phyloP scores from a whole-genome alignment of 2,113 vertebrate genomes.

The Megatriorchis doriae region DNA sequence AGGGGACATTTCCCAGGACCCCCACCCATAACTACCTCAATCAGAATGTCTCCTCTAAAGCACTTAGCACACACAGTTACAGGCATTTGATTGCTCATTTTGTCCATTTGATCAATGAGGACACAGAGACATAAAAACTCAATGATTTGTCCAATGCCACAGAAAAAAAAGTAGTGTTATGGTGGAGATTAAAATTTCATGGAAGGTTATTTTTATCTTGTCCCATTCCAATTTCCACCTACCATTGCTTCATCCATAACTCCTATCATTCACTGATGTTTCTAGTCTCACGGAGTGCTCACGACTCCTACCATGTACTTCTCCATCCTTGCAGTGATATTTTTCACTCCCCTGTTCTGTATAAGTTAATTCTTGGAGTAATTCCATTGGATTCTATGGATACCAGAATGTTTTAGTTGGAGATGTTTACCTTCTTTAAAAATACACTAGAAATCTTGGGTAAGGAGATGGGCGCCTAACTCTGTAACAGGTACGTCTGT shows the following conservation, averaged over 20 bases:
- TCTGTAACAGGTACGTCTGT: background rate
- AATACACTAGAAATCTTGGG: background rate
- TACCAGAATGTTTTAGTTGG: background rate
- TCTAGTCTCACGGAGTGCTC: background rate
- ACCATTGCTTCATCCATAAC: background rate
- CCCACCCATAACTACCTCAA: background rate
- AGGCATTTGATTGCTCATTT: background rate
- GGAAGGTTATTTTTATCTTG: background rate
- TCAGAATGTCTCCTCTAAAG: background rate
- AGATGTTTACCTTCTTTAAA: background rate
- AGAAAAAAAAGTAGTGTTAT: background rate
- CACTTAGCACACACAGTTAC: background rate
- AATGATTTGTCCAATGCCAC: background rate
- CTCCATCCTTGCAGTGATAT: background rate
- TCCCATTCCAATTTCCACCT: background rate
- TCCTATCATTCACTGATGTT: background rate
- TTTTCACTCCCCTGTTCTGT: background rate
- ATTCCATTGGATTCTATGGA: background rate
- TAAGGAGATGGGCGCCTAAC: background rate
- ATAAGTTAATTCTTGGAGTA: background rate
- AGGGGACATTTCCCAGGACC: fast-evolving
- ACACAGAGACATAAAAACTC: background rate
- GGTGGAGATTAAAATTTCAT: background rate
- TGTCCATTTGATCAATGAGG: background rate
- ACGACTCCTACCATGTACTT: background rate